Evolutionary conservation across 1,140 invertebrate species (phyloP).

Genomic region (Drosophila mayri): DNA sequence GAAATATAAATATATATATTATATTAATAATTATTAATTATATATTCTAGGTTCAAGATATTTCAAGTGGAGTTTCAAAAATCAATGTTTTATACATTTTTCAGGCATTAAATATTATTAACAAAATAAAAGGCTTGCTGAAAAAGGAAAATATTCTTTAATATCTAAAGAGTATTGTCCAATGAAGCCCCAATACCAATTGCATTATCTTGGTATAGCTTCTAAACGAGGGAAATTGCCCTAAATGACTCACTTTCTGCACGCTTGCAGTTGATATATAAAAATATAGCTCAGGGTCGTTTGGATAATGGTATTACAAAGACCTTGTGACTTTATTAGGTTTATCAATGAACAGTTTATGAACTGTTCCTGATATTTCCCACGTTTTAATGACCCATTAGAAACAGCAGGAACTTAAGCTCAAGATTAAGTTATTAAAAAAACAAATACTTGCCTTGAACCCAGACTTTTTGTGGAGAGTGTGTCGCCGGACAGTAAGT

Average conservation of each 20-base stretch:
- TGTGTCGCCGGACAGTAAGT: slow-evolving; percentile 3
- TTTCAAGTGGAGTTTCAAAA: too few relatives aligned
- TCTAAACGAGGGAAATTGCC: neutral
- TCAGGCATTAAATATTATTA: too few relatives aligned
- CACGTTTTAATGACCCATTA: slow-evolving; percentile 1
- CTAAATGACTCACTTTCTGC: slow-evolving; percentile 12
- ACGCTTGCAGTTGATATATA: neutral
- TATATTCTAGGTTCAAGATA: too few relatives aligned
- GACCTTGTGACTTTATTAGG: slow-evolving; percentile 24
- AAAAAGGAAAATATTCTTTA: too few relatives aligned
- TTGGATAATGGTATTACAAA: neutral
- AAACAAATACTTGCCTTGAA: slow-evolving; percentile 4
- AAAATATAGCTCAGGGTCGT: slow-evolving; percentile 1
- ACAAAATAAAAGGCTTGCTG: too few relatives aligned
- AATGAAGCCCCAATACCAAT: neutral
- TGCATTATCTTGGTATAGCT: neutral
- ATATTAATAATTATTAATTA: neutral
- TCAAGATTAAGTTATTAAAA: neutral
- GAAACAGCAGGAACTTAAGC: slow-evolving; percentile 7
- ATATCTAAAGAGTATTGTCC: neutral
- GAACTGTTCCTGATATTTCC: neutral
- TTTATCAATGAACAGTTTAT: too few relatives aligned
- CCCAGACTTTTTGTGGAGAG: slow-evolving; percentile 7
- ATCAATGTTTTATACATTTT: too few relatives aligned
- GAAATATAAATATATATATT: too few relatives aligned